A percentile compares a stretch with the other conserved stretches of the same genome.
phyloP scores from a whole-genome alignment of 1,140 invertebrate genomes.

The Caenorhabditis elegans region WBcel235 BX284603.4:7156001-7156500 shows the following conservation, averaged over 20 bases:
- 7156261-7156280: background rate
- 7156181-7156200: background rate
- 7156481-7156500: too few relatives aligned
- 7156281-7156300: background rate
- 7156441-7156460: constrained; percentile 59
- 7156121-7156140: background rate
- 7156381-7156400: constrained; percentile 47
- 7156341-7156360: constrained; percentile 45
- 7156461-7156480: too few relatives aligned
- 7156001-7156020: too few relatives aligned
- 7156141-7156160: background rate
- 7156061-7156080: too few relatives aligned
- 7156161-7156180: background rate
- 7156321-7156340: background rate
- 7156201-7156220: background rate
- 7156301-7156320: background rate
- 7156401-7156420: constrained; percentile 48
- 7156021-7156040: too few relatives aligned
- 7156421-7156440: constrained; percentile 56
- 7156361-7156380: constrained; percentile 57
- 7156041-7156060: too few relatives aligned
- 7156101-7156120: background rate
- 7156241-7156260: background rate
- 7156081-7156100: background rate
- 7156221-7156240: background rate